A percentile compares a stretch with the other conserved stretches of the same genome.
These are phyloP conservation scores for Diarsia dahlii DNA, from an alignment of 2,888 invertebrate species.

Conservation along the genomic window DNA sequence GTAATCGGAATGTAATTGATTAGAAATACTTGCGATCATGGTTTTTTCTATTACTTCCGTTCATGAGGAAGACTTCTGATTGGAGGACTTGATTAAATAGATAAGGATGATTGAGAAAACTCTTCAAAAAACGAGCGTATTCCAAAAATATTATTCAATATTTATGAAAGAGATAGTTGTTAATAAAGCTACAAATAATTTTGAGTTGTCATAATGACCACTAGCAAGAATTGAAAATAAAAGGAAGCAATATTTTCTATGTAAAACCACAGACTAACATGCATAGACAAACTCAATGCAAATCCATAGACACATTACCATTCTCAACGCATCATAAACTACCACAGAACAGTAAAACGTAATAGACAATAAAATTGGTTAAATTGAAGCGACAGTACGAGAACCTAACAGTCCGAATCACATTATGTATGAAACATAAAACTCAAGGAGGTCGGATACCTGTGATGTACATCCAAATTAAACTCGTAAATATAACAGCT, in stretches of 20 bases:
- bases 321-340: conserved; percentile 41
- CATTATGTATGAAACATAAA: conserved; percentile 42
- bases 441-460: conserved; percentile 48
- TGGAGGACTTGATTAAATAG: too few species aligned
- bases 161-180: neutral
- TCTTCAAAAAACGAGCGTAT: neutral
- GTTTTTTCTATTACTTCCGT: conserved; percentile 31
- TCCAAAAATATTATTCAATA: neutral
- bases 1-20: conserved; percentile 35
- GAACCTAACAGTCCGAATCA: conserved; percentile 44
- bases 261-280: conserved; percentile 18
- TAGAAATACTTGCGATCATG: neutral
- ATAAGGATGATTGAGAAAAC: neutral
- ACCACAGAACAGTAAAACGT: conserved; percentile 32
- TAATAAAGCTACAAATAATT: neutral
- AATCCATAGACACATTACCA: conserved; percentile 46
- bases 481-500: conserved; percentile 31
- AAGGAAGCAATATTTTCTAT: neutral
- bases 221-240: neutral
- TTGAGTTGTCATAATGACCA: neutral
- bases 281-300: conserved; percentile 17
- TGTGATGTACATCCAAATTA: conserved; percentile 27
- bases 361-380: conserved; percentile 38
- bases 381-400: conserved; percentile 50
- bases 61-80: neutral